Evolutionary conservation across 2,113 vertebrate genomes (phyloP).

Genomic region (Progne subis): DNA sequence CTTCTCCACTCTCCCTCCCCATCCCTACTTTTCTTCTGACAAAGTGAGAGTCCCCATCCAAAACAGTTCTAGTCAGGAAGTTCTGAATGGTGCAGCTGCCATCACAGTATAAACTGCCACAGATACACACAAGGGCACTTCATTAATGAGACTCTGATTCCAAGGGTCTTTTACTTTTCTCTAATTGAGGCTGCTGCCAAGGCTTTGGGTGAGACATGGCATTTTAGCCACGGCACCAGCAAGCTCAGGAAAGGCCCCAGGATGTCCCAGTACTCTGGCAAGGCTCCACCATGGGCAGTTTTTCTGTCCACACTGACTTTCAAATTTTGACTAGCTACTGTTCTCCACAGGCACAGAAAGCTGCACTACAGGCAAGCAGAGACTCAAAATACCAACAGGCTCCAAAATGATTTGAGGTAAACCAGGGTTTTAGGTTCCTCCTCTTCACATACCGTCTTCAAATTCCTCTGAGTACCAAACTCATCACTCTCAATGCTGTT

Average conservation of each 20-base stretch:
- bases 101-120: not conserved
- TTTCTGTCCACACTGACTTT: not conserved
- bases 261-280: accelerated
- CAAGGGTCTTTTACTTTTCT: not conserved
- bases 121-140: not conserved
- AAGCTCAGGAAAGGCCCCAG: not conserved
- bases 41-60: not conserved
- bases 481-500: not conserved
- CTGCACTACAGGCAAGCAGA: not conserved
- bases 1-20: not conserved
- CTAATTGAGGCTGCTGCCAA: not conserved
- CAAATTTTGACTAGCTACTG: not conserved
- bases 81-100: not conserved
- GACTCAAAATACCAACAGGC: not conserved
- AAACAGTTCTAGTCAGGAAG: not conserved
- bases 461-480: not conserved
- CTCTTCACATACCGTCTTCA: not conserved
- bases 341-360: not conserved
- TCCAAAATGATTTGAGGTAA: not conserved
- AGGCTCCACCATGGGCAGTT: not conserved
- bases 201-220: not conserved
- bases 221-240: not conserved
- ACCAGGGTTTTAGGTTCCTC: not conserved
- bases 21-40: not conserved
- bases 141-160: not conserved